These are phyloP conservation scores for Tenodera sinensis DNA, from an alignment of 2,888 invertebrate genomes.

Conservation along the genomic window DNA sequence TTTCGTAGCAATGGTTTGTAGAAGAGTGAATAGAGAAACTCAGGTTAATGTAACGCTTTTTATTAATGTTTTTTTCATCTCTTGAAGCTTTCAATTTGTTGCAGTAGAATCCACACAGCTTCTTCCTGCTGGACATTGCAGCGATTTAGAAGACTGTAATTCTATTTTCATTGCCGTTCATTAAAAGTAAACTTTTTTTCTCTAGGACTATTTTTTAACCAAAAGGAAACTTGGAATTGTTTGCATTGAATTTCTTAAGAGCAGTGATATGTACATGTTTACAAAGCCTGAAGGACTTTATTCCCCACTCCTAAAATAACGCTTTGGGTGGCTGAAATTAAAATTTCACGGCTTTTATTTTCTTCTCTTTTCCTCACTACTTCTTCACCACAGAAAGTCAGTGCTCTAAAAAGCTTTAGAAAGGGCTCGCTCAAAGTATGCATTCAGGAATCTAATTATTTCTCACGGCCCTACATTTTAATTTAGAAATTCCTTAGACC, in stretches of 20 bases:
- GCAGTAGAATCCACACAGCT: too few species aligned
- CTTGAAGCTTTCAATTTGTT: too few species aligned
- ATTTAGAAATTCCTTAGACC: background rate
- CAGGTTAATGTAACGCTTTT: too few species aligned
- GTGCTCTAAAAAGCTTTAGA: background rate
- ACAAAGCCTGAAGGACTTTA: background rate
- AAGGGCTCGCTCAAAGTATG: background rate
- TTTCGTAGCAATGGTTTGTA: too few species aligned
- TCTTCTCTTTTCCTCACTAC: background rate
- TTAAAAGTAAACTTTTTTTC: background rate
- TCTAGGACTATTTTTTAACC: background rate
- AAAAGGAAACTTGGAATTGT: background rate
- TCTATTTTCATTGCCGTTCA: too few species aligned
- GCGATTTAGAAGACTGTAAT: too few species aligned
- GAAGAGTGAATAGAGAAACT: too few species aligned
- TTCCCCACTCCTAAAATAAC: background rate
- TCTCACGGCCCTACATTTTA: background rate
- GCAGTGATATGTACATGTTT: background rate
- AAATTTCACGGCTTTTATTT: background rate
- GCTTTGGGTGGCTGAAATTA: background rate
- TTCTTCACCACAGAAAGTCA: background rate
- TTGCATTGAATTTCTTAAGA: background rate
- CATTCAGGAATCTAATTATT: background rate
- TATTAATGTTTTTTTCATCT: too few species aligned
- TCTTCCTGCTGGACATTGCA: too few species aligned